These are phyloP conservation scores for Drosophila atroscutellata DNA, from an alignment of 2,888 invertebrate genomes.

Conservation along the genomic window DNA sequence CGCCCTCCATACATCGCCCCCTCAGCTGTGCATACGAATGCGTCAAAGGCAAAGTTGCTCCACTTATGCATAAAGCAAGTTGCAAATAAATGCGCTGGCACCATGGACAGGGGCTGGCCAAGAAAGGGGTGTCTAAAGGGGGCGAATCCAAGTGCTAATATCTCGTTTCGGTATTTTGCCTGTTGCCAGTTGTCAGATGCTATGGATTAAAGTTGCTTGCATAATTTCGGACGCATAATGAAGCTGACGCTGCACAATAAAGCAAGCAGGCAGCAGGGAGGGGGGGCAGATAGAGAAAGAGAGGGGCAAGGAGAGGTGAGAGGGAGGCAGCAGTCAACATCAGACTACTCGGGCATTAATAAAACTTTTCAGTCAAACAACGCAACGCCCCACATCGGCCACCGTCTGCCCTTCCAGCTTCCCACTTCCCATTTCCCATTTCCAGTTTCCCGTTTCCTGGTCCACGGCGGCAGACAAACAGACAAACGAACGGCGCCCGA, in stretches of 20 bases:
- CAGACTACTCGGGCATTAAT: constrained; percentile 47
- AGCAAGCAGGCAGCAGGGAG: neutral
- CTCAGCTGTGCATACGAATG: constrained; percentile 3
- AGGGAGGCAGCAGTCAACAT: constrained; percentile 30
- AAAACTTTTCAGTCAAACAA: constrained; percentile 52
- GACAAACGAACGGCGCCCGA: constrained; percentile 14
- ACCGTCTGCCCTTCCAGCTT: neutral
- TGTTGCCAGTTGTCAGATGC: constrained; percentile 46
- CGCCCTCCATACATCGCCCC: constrained; percentile 16
- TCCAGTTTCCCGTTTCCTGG: neutral
- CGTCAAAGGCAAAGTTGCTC: constrained; percentile 52
- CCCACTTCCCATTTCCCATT: neutral
- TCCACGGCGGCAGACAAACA: constrained; percentile 8
- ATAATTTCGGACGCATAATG: constrained; percentile 73
- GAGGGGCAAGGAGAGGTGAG: neutral
- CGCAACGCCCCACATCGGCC: neutral
- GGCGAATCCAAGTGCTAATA: constrained; percentile 51
- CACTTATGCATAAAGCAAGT: constrained; percentile 72
- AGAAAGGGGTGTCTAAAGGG: neutral
- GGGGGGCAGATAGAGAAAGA: too few relatives aligned
- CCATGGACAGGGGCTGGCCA: neutral
- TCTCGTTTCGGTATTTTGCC: constrained; percentile 41
- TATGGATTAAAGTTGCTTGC: constrained; percentile 74
- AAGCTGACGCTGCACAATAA: constrained; percentile 49
- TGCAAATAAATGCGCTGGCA: constrained; percentile 48